phyloP scores from a whole-genome alignment of 2,113 vertebrate species.

The Poeciliopsis retropinna region DNA sequence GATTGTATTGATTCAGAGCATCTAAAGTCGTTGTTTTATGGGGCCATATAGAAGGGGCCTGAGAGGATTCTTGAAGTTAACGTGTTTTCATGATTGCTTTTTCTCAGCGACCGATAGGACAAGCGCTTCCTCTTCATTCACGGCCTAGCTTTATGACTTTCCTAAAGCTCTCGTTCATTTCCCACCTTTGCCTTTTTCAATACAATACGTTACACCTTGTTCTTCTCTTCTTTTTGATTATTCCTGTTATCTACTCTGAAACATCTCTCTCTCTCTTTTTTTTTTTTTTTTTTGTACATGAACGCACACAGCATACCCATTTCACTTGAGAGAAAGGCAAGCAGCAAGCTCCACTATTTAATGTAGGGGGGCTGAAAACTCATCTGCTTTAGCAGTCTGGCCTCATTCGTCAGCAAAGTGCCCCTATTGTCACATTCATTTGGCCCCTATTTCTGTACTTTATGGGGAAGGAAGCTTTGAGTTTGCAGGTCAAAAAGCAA shows the following conservation, averaged over 20 bases:
- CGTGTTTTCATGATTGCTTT: constrained; percentile 58
- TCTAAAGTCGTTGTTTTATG: constrained; percentile 67
- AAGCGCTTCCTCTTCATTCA: constrained; percentile 1
- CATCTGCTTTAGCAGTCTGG: constrained; percentile 47
- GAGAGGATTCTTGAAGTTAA: constrained; percentile 37
- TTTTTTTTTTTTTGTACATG: background rate
- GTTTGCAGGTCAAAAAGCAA: constrained; percentile 52
- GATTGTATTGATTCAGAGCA: constrained; percentile 77
- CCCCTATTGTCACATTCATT: constrained; percentile 57
- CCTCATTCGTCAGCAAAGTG: constrained; percentile 43
- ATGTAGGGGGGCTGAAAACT: constrained; percentile 37
- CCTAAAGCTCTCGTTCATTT: background rate
- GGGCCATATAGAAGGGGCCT: constrained; percentile 43
- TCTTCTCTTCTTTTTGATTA: background rate
- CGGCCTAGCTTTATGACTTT: background rate
- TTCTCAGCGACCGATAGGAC: constrained; percentile 28
- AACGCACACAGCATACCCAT: background rate
- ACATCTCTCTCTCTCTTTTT: background rate
- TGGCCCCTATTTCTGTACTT: constrained; percentile 52
- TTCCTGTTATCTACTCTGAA: background rate
- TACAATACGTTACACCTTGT: background rate
- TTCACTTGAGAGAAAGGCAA: constrained; percentile 30
- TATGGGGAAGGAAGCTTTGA: constrained; percentile 27
- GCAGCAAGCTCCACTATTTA: constrained; percentile 23
- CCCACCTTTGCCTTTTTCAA: background rate